These are phyloP conservation scores for Chaetoderma sp. DNA, from an alignment of 2,888 invertebrate species.

Conservation along the genomic window DNA sequence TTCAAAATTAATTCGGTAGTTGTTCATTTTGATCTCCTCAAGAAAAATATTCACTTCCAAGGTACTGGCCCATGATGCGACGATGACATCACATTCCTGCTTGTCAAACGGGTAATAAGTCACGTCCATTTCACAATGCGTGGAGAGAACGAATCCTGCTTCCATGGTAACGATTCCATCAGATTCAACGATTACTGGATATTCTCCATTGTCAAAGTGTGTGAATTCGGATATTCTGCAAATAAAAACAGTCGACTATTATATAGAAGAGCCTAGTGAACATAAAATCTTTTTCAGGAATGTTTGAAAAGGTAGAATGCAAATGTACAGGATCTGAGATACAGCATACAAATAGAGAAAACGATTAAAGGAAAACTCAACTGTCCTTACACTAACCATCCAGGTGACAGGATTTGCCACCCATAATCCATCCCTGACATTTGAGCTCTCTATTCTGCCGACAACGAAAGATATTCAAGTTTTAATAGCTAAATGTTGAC, in stretches of 20 bases:
- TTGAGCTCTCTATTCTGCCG: too few relatives aligned
- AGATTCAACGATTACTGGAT: neutral
- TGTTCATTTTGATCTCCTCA: neutral
- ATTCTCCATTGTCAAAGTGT: neutral
- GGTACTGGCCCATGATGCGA: neutral
- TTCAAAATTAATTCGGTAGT: neutral
- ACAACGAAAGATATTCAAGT: too few relatives aligned
- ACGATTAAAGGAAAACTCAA: too few relatives aligned
- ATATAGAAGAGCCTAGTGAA: too few relatives aligned
- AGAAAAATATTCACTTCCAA: neutral
- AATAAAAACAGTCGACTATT: neutral
- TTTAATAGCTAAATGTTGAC: too few relatives aligned
- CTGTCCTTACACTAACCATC: too few relatives aligned
- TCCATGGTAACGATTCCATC: neutral
- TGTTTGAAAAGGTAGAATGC: too few relatives aligned
- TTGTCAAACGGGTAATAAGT: conserved; percentile 4
- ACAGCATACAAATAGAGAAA: too few relatives aligned
- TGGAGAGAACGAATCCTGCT: neutral
- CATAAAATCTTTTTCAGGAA: too few relatives aligned
- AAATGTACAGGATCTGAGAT: too few relatives aligned
- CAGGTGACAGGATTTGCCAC: too few relatives aligned
- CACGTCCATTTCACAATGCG: conserved; percentile 4
- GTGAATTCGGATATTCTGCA: conserved; percentile 1
- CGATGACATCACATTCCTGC: neutral
- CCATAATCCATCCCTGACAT: too few relatives aligned